Evolutionary conservation across 2,113 vertebrate species (phyloP).

Genomic region (Colinus virginianus): DNA sequence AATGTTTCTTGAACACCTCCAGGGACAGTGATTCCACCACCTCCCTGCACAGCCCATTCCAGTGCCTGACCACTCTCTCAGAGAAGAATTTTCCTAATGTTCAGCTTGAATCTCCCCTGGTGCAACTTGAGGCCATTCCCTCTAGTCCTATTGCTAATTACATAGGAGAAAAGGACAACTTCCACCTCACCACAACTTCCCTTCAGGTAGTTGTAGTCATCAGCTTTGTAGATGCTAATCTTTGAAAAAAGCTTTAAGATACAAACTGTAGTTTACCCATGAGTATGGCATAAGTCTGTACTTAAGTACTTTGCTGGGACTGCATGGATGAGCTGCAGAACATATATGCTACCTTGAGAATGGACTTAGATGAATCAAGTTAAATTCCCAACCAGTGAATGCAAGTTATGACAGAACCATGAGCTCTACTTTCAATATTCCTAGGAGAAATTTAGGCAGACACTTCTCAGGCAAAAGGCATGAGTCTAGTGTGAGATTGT

Average conservation of each 20-base stretch:
- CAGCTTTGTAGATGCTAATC: not conserved
- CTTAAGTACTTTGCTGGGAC: not conserved
- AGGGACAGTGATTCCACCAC: too few species aligned
- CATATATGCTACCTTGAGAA: not conserved
- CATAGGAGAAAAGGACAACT: too few species aligned
- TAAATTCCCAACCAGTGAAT: not conserved
- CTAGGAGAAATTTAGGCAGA: not conserved
- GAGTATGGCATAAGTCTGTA: not conserved
- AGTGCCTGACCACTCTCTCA: too few species aligned
- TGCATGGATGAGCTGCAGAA: not conserved
- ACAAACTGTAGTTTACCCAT: not conserved
- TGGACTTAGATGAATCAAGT: not conserved
- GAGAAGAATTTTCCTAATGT: too few species aligned
- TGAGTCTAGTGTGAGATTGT: not conserved
- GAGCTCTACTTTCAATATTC: not conserved
- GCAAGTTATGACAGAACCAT: not conserved
- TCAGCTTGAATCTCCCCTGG: too few species aligned
- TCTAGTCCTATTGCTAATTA: too few species aligned
- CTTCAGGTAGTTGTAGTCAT: not conserved
- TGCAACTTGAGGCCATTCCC: too few species aligned
- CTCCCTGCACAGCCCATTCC: too few species aligned
- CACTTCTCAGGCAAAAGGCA: not conserved
- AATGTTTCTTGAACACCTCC: too few species aligned
- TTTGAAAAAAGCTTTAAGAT: not conserved
- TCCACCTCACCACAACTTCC: too few species aligned